Conservation (phyloP, 2,888 invertebrate species). For the Cantharis flavilabris region DNA sequence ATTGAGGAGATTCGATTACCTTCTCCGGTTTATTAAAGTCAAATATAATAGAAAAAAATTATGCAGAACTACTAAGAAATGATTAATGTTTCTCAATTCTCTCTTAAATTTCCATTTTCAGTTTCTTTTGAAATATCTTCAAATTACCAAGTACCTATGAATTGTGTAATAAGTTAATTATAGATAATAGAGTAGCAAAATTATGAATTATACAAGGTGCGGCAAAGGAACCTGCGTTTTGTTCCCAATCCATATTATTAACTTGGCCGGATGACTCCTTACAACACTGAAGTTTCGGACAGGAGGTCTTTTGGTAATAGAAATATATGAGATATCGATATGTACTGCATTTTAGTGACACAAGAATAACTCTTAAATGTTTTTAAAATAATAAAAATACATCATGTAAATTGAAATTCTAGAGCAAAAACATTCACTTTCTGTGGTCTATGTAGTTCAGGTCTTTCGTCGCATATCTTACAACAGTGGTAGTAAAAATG, state of each 20-base stretch:
- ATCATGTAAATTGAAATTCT: constrained; percentile 27
- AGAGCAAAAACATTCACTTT: constrained; percentile 31
- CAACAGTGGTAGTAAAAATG: constrained; percentile 24
- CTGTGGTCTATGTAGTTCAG: constrained; percentile 25
- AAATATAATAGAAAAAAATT: not conserved
- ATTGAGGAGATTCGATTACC: no score
- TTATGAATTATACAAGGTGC: not conserved
- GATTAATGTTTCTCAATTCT: not conserved
- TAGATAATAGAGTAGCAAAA: not conserved
- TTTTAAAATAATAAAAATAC: constrained; percentile 26
- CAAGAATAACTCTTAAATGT: constrained; percentile 20
- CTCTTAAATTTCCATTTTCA: not conserved
- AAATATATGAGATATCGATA: not conserved
- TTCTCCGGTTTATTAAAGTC: no score
- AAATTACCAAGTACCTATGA: not conserved
- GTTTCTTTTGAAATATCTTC: not conserved
- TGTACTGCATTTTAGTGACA: not conserved
- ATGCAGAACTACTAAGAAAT: not conserved
- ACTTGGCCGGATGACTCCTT: not conserved
- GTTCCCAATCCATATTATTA: not conserved
- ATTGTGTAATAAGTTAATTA: not conserved
- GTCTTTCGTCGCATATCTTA: constrained; percentile 24
- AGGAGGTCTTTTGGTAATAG: not conserved
- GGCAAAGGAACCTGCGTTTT: not conserved
- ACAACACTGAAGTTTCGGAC: not conserved